Evolutionary conservation across 2,113 vertebrate genomes (phyloP).

Genomic region (Aptenodytes forsteri): DNA sequence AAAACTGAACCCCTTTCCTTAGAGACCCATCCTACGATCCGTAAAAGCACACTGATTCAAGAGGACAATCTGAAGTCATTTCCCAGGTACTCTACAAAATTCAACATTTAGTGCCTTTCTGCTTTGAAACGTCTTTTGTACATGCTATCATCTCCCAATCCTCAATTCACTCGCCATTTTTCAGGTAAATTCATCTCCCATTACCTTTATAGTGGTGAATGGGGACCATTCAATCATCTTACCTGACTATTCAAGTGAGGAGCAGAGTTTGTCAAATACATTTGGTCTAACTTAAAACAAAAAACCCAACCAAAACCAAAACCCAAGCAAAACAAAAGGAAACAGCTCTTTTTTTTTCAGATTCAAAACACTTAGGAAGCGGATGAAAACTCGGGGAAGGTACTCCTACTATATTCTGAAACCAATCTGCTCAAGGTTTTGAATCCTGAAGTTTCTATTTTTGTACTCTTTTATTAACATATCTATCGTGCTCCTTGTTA

Average conservation of each 20-base stretch:
- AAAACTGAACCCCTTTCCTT: background rate
- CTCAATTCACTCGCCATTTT: background rate
- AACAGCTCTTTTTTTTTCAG: background rate
- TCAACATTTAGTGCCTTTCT: background rate
- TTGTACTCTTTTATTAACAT: background rate
- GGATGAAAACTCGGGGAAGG: background rate
- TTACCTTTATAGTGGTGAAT: background rate
- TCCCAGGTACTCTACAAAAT: background rate
- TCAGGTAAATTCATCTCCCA: background rate
- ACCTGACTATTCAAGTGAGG: background rate
- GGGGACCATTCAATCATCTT: background rate
- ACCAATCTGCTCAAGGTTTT: background rate
- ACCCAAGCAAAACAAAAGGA: background rate
- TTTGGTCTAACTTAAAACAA: background rate
- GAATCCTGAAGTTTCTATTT: background rate
- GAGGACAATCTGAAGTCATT: background rate
- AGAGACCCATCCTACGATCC: background rate
- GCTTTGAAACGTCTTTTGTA: background rate
- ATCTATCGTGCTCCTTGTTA: background rate
- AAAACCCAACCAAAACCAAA: background rate
- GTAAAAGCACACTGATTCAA: background rate
- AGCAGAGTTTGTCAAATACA: background rate
- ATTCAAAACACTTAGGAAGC: background rate
- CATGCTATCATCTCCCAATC: background rate
- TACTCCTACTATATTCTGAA: background rate